Evolutionary conservation across 1,140 invertebrate genomes (phyloP), one percentile per base, ranked within the genome.

Genomic region (Semibalanus balanoides): DNA sequence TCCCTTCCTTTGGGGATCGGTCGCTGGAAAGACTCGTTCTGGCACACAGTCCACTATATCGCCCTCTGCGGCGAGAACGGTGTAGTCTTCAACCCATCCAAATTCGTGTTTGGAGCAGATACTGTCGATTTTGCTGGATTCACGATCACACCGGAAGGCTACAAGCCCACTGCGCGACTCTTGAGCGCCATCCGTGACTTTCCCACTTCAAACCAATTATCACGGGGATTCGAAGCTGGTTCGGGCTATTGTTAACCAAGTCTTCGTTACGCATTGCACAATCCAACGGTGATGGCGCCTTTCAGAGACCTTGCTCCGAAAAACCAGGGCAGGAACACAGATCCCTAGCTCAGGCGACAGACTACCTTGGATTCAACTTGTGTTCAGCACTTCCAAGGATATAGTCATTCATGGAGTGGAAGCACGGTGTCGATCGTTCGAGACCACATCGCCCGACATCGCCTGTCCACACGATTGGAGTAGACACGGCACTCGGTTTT

Each of bases 401-500:
- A 31, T 64, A 25, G 40, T 76, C 28, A 28, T 72, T 25, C 76
- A 76, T 29, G 31, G 40, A 0, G 43, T 74, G 72, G 27, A 71
- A 73, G 74, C n/a, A 75, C n/a, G 73, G 73, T 5, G 29, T 77
- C 51, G 28, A 27, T 77, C 64, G 29, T 77, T 31, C 30, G 43
- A 77, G 30, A n/a, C 74, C 64, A 27, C 27, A 28, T 74, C 30
- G 73, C 43, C 74, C 76, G 40, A 77, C 31, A 31, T 64, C n/a
- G 30, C n/a, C 29, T 43, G 22, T 51, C 75, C 27, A 77, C 73
- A 14, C n/a, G 71, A 76, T 31, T 77, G 76, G 73, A 35, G 30
- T 43, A 77, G n/a, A 31, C n/a, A 51, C 74, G n/a, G 74, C 31
- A 3, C 73, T 77, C 75, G 76, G 73, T 27, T 77, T 77, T 77